phyloP scores from a whole-genome alignment of 1,140 invertebrate genomes.

The Chironomus tepperi region DNA sequence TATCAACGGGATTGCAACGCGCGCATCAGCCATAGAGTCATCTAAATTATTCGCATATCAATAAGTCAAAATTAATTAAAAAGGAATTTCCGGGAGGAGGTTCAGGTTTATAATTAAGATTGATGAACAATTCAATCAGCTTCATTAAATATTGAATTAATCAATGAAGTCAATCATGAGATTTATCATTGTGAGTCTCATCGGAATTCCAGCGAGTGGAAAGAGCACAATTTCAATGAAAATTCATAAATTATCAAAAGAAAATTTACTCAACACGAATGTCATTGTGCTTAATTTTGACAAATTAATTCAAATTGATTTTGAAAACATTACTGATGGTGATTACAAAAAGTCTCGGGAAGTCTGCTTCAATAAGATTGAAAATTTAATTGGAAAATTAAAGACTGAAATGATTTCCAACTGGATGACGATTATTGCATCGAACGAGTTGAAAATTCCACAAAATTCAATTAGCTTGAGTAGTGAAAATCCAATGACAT shows the following conservation, averaged over 20 bases:
- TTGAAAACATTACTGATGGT: background rate
- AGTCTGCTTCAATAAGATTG: background rate
- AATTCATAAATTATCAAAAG: conserved; percentile 2
- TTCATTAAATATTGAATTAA: background rate
- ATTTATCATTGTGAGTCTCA: conserved; percentile 3
- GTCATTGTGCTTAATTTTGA: conserved; percentile 9
- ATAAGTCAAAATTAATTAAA: too few relatives aligned
- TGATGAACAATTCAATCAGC: too few relatives aligned
- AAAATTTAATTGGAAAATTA: background rate
- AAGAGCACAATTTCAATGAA: background rate
- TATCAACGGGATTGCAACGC: too few relatives aligned
- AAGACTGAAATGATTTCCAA: background rate
- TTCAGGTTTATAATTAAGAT: too few relatives aligned
- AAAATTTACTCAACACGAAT: background rate
- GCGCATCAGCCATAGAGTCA: too few relatives aligned
- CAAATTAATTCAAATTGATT: background rate
- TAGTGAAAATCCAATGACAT: background rate
- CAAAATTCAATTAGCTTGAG: background rate
- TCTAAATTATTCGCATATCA: too few relatives aligned
- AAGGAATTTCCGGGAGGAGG: too few relatives aligned
- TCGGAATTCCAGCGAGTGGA: background rate
- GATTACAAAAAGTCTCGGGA: background rate
- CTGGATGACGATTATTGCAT: background rate
- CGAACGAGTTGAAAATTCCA: background rate
- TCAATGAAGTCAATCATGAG: conserved; percentile 2